Conservation (phyloP, 1,140 invertebrate genomes). For the Belonocnema kinseyi region DNA sequence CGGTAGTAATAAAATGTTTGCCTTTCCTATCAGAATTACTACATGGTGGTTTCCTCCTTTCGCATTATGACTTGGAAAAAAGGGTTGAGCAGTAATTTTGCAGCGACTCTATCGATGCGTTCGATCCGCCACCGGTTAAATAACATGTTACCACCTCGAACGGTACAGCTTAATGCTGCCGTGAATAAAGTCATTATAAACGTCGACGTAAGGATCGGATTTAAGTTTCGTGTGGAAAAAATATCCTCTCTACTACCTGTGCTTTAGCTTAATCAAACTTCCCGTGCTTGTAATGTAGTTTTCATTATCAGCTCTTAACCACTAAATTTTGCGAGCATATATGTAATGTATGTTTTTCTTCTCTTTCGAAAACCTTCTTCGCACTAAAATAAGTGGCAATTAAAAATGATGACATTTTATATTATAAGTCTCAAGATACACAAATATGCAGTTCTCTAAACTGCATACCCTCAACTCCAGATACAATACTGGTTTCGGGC, state of each 20-base stretch:
- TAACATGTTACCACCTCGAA: constrained; percentile 54
- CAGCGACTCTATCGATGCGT: background rate
- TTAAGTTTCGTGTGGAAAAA: constrained; percentile 31
- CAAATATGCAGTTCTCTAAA: no score
- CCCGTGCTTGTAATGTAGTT: constrained; percentile 41
- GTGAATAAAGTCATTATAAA: constrained; percentile 55
- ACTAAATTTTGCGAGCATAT: background rate
- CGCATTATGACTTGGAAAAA: background rate
- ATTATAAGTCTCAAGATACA: no score
- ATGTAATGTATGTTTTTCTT: background rate
- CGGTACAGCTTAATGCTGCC: constrained; percentile 16
- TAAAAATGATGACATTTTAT: no score
- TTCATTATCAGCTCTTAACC: constrained; percentile 35
- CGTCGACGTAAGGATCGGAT: constrained; percentile 16
- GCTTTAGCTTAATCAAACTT: constrained; percentile 38
- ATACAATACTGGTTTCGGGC: no score
- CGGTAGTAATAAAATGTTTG: constrained; percentile 17
- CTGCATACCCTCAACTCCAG: no score
- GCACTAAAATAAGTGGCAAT: background rate
- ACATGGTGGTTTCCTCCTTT: background rate
- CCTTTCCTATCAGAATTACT: constrained; percentile 5
- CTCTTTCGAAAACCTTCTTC: background rate
- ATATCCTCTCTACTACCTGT: constrained; percentile 37
- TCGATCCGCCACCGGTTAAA: constrained; percentile 49
- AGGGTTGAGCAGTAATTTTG: constrained; percentile 1